Base-by-base conservation (phyloP, 2,888 invertebrate species). In the Brenthis ino region DNA sequence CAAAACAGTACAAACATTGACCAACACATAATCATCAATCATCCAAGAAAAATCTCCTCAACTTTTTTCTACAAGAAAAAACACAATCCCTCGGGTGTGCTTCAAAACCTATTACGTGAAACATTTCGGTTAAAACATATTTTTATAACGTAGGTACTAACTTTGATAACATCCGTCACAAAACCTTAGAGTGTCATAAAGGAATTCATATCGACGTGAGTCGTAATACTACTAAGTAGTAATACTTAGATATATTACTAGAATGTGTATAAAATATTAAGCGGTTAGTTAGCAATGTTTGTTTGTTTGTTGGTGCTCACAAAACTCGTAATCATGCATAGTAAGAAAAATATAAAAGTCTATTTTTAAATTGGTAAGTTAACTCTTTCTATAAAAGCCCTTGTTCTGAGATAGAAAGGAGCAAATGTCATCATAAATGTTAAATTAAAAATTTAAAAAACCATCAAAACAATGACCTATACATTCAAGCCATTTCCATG, bases 41-140 rank as follows among this genome's bases (percentile, higher is more conserved):
- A 57, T 43, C 16, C 8, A 50, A 14, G 37, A 57, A 37, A 56
- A 24, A 5, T 47, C 20, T 58, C 24, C 6, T 47, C 48, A 58
- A 24, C n/a, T 48, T 48, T 48, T 48, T 48, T 58, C 14, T 14
- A 48, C 12, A 47, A 48, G 24, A 58, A 48, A 24, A 16, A 20
- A 43, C 14, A 58, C 24, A 54, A 65, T 54, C 54, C 68, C 63
- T 65, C 6, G 63, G 57, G 68, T 8, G 43, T 68, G 28, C 63
- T 68, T 47, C 20, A 24, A 65, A 71, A 65, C 54, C 54, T 37
- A 68, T 71, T 71, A 65, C 56, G 20, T 16, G 50, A 50, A 67
- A 11, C 48, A 53, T 43, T 57, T 57, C 28, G 72, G 70, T 1
- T 74, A 90, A 89, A 70, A 82, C n/a, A 56, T n/a, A 33, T 33